Evolutionary conservation across 2,797 vertebrate species (phyloP).

Genomic region (Scleropages formosus): DNA sequence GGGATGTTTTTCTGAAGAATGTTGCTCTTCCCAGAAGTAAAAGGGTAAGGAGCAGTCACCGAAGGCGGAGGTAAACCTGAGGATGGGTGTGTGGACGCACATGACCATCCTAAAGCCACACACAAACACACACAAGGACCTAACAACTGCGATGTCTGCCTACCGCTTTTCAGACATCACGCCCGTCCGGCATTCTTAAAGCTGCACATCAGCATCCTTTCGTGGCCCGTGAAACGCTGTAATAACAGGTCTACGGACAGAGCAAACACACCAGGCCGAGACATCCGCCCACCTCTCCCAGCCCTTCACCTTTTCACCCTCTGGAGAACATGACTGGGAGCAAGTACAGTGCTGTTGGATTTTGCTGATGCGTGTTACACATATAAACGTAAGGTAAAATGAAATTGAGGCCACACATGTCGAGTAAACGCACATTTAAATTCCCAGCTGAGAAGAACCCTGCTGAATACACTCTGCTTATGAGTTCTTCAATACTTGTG

Average conservation of each 20-base stretch:
- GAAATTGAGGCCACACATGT: background rate
- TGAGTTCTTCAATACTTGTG: no score
- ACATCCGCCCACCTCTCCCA: background rate
- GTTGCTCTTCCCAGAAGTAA: background rate
- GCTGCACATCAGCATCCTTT: constrained; percentile 36
- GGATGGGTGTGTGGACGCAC: constrained; percentile 42
- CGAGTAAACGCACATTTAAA: background rate
- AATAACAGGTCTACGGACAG: constrained; percentile 45
- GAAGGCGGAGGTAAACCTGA: constrained; percentile 2
- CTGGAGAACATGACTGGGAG: background rate
- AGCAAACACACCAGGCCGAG: constrained; percentile 9
- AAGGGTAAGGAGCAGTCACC: no score
- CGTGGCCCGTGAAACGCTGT: constrained; percentile 39
- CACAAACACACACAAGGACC: constrained; percentile 48
- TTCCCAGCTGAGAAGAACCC: constrained; percentile 5
- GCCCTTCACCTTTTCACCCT: background rate
- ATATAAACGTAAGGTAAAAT: background rate
- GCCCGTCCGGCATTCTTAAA: background rate
- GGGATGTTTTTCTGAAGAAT: background rate
- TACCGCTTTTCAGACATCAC: constrained; percentile 39
- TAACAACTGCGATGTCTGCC: constrained; percentile 42
- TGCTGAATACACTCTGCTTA: no score
- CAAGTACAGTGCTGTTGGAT: background rate
- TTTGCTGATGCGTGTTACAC: background rate
- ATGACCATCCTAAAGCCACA: constrained; percentile 36